These are phyloP conservation scores for Pammene aurita DNA, from an alignment of 2,888 invertebrate species.

Conservation along the genomic window DNA sequence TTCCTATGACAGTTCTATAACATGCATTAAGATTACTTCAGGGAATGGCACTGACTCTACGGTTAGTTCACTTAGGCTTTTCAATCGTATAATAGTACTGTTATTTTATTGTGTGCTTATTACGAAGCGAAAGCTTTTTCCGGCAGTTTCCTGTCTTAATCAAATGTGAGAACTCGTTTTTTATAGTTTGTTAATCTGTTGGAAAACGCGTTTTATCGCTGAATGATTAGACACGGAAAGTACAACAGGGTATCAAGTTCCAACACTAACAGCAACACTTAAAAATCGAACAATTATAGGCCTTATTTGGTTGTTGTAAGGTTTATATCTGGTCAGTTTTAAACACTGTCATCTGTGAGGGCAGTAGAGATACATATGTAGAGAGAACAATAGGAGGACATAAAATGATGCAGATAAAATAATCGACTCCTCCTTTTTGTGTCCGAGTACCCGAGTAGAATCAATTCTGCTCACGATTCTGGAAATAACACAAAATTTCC, in stretches of 20 bases:
- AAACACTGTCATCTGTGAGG: too few species aligned
- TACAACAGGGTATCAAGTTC: constrained; percentile 2
- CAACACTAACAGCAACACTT: background rate
- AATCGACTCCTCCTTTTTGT: too few species aligned
- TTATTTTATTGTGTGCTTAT: constrained; percentile 23
- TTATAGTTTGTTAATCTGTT: constrained; percentile 8
- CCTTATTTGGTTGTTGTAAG: too few species aligned
- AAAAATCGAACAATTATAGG: too few species aligned
- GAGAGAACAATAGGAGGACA: too few species aligned
- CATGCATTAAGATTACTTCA: constrained; percentile 33
- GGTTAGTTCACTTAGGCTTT: constrained; percentile 28
- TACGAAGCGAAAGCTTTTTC: constrained; percentile 28
- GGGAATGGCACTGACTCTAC: constrained; percentile 17
- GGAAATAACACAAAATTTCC: too few species aligned
- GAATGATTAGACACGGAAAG: constrained; percentile 33
- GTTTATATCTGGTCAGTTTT: too few species aligned
- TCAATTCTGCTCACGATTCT: too few species aligned
- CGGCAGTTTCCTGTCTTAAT: constrained; percentile 25
- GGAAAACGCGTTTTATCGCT: constrained; percentile 21
- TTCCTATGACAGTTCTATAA: constrained; percentile 39
- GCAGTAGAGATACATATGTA: too few species aligned
- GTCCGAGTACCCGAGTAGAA: too few species aligned
- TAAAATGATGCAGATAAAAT: too few species aligned
- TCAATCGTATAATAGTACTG: constrained; percentile 14
- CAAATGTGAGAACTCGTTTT: constrained; percentile 6